phyloP scores from a whole-genome alignment of 2,797 vertebrate species.

The Margarornis squamiger region DNA sequence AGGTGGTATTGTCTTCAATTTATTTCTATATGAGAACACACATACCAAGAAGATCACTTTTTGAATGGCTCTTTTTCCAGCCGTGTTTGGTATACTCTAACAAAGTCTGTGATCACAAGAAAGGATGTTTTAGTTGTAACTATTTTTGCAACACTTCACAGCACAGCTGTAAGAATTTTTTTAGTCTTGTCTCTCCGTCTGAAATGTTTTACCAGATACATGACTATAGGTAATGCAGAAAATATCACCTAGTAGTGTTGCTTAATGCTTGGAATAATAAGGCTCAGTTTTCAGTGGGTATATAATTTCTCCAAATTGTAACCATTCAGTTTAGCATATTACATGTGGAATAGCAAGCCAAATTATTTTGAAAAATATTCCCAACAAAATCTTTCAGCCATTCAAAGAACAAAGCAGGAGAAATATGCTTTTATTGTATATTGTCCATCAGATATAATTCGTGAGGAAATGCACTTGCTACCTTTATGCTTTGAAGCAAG shows the following conservation, averaged over 20 bases:
- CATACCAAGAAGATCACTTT: background rate
- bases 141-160: conserved; percentile 31
- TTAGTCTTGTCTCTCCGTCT: background rate
- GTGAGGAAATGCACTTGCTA: background rate
- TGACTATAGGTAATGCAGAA: background rate
- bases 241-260: background rate
- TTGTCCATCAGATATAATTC: background rate
- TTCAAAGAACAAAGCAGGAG: background rate
- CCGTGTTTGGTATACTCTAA: background rate
- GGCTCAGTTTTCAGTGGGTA: background rate
- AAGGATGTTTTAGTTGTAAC: background rate
- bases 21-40: conserved; percentile 34
- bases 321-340: background rate
- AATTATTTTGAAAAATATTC: background rate
- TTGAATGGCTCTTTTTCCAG: conserved; percentile 6
- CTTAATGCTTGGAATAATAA: background rate
- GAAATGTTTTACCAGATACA: background rate
- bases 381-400: background rate
- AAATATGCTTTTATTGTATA: background rate
- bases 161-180: conserved; percentile 13
- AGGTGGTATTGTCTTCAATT: conserved; percentile 36
- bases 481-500: background rate
- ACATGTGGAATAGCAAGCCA: background rate
- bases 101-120: background rate
- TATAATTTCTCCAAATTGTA: background rate